Base-by-base conservation (phyloP, 1,140 invertebrate genomes). In the Penaeus indicus region DNA sequence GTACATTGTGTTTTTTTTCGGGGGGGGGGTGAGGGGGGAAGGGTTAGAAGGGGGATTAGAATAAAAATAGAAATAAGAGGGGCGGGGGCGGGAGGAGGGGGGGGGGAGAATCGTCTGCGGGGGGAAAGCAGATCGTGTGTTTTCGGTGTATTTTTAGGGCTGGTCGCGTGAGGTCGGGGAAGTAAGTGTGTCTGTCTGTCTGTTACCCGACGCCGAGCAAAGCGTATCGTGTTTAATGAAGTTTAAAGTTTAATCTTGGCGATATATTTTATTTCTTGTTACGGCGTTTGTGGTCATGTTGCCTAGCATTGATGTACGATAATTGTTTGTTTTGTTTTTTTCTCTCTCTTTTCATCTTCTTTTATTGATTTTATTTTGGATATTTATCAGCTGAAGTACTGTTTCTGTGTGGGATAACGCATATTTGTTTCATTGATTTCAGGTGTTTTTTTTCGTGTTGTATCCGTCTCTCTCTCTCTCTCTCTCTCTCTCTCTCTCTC, bases 401-500 rank as follows among this genome's bases (percentile, higher is more conserved):
- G n/a, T n/a, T n/a, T n/a, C 63, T 64, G n/a, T 64, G 63, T 64
- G n/a, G 63, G 63, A 21, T 64, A n/a, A 64, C 19, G 19, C 19
- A 64, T 64, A 64, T n/a, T 64, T 19, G n/a, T 21, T n/a, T 64
- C 63, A n/a, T n/a, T 64, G 19, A 19, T 21, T 19, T 1, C n/a
- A 21, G n/a, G 1, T 4, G 19, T 64, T n/a, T 64, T n/a, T 64
- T n/a, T 64, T 64, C 62, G 22, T 22, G 62, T 64, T 22, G 62
- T 16, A 64, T 64, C 13, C 62, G 13, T 64, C 62, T 64, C 62
- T 64, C 62, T 64, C 63, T 64, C 63, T 64, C 63, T 64, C 63
- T 64, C 63, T 64, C 63, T 64, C 63, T 64, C 63, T 64, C 63
- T 64, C 63, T 64, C 63, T 64, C 63, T 64, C 63, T 64, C 63